phyloP scores from a whole-genome alignment of 64 coral and sea anemone species.

The Acropora tenuis region DNA sequence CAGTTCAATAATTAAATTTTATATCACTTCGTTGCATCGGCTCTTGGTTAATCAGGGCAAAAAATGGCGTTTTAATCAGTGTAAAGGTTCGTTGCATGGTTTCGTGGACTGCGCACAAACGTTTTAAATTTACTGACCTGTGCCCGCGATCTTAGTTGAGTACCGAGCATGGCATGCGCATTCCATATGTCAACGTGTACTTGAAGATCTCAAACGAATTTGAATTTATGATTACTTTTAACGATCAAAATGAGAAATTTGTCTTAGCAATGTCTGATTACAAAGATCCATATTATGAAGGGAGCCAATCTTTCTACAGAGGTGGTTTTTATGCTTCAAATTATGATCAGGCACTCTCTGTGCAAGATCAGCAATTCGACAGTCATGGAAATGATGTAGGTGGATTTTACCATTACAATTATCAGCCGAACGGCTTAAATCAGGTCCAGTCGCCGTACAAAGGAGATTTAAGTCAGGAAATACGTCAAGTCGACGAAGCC shows the following conservation, averaged over 20 bases:
- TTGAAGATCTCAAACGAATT: too few species aligned
- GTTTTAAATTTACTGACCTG: too few species aligned
- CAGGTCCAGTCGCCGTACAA: slow-evolving; percentile 38
- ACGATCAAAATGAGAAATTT: background rate
- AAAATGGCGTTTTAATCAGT: too few species aligned
- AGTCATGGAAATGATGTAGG: slow-evolving; percentile 49
- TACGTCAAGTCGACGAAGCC: slow-evolving; percentile 86
- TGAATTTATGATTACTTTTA: too few species aligned
- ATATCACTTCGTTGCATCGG: too few species aligned
- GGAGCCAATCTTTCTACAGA: slow-evolving; percentile 78
- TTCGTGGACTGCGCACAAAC: too few species aligned
- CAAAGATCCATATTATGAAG: slow-evolving; percentile 55
- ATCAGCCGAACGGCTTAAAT: slow-evolving; percentile 49
- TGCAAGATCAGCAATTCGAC: slow-evolving; percentile 17
- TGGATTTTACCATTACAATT: slow-evolving; percentile 48
- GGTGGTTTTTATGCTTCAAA: slow-evolving; percentile 80
- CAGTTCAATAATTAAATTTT: too few species aligned
- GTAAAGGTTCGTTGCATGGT: too few species aligned
- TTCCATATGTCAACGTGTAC: too few species aligned
- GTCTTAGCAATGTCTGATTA: slow-evolving; percentile 55
- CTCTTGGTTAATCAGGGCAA: too few species aligned
- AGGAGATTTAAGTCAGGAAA: slow-evolving; percentile 45
- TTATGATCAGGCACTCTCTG: slow-evolving; percentile 73
- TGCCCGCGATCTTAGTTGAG: too few species aligned
- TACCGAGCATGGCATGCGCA: too few species aligned